Conservation (phyloP, 64 coral and sea anemone species). For the Porites australiensis region DNA sequence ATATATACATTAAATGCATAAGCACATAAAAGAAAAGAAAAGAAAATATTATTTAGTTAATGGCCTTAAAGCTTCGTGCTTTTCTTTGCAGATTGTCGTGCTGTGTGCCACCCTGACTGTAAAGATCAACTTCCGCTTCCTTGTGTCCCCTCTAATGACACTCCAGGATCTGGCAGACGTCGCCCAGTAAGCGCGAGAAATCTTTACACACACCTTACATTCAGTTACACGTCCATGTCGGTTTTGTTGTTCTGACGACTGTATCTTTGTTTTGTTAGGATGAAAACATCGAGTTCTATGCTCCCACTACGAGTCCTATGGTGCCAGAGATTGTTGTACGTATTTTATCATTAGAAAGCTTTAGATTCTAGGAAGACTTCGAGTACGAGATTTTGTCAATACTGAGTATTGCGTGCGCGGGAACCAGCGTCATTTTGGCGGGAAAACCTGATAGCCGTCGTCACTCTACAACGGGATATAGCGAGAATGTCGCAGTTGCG, state of each 20-base stretch:
- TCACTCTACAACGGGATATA: too few species aligned
- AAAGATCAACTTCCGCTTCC: constrained; percentile 86
- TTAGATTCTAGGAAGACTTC: too few species aligned
- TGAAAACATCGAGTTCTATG: constrained; percentile 96
- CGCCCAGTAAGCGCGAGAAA: constrained; percentile 37
- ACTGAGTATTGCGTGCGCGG: too few species aligned
- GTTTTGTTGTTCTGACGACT: background rate
- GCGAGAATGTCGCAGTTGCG: too few species aligned
- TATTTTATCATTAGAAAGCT: background rate
- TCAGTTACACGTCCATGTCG: background rate
- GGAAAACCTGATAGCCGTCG: too few species aligned
- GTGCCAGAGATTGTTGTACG: constrained; percentile 94
- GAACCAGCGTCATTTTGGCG: too few species aligned
- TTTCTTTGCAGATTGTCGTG: constrained; percentile 80
- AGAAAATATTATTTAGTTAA: too few species aligned
- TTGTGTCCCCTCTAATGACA: constrained; percentile 85
- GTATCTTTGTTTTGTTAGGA: constrained; percentile 67
- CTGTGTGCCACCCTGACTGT: constrained; percentile 97
- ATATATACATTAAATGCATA: too few species aligned
- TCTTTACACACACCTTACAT: background rate
- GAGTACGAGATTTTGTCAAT: too few species aligned
- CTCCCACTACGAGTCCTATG: constrained; percentile 85
- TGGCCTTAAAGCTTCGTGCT: background rate
- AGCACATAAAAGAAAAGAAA: too few species aligned
- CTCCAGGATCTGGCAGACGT: constrained; percentile 83